These are phyloP conservation scores for Zaprionus inermis DNA, from an alignment of 1,140 invertebrate species.

Conservation along the genomic window DNA sequence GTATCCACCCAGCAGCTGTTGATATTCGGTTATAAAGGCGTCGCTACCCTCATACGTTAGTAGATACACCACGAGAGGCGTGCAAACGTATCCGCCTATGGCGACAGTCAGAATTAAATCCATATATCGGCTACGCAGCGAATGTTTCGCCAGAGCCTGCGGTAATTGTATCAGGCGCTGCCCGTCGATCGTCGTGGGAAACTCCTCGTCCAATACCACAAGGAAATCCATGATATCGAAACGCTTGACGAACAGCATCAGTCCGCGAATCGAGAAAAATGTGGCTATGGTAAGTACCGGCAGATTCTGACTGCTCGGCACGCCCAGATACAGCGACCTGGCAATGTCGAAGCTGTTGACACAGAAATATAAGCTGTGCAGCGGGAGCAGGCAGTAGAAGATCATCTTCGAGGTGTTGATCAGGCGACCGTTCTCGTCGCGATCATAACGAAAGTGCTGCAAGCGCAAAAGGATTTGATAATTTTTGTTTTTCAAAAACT, in stretches of 20 bases:
- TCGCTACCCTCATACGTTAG: background rate
- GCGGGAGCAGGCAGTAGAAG: background rate
- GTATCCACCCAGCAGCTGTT: background rate
- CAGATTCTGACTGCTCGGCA: background rate
- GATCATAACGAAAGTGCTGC: background rate
- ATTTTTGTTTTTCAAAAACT: background rate
- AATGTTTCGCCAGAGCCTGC: background rate
- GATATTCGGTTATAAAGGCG: background rate
- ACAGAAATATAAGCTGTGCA: background rate
- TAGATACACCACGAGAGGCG: background rate
- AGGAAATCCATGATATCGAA: background rate
- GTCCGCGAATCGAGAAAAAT: background rate
- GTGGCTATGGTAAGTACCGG: background rate
- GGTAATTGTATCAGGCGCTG: background rate
- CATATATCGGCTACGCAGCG: background rate
- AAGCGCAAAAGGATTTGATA: background rate
- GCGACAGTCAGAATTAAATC: background rate
- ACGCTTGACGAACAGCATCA: background rate
- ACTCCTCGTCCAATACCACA: background rate
- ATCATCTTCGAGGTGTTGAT: background rate
- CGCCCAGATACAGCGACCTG: background rate
- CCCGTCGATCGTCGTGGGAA: background rate
- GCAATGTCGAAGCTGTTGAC: background rate
- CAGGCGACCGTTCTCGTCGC: background rate
- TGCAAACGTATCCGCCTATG: background rate